Percentiles rank a stretch among this genome's conserved stretches.
Conservation (phyloP, 2,888 invertebrate species). For the Mesorhabditis spiculigera region DNA sequence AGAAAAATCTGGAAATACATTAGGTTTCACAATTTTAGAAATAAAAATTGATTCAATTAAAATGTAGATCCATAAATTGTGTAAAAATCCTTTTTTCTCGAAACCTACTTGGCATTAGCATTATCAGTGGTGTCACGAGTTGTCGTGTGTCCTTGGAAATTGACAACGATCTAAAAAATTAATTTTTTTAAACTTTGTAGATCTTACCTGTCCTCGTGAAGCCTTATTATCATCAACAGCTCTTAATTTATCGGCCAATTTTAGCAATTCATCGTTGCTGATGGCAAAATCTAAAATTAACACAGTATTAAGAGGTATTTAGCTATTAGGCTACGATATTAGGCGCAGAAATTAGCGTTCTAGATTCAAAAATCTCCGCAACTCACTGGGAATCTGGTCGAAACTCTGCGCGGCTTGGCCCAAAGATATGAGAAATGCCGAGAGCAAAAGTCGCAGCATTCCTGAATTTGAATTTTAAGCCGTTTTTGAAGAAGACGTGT, state of each 20-base stretch:
- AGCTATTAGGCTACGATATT: too few species aligned
- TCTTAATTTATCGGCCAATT: slow-evolving; percentile 28
- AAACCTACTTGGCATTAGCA: slow-evolving; percentile 32
- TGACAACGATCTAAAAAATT: slow-evolving; percentile 30
- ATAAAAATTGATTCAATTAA: not conserved
- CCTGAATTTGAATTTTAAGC: too few species aligned
- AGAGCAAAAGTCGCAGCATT: too few species aligned
- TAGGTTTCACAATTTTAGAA: not conserved
- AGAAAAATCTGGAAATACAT: slow-evolving; percentile 25
- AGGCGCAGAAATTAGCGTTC: too few species aligned
- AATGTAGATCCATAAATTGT: not conserved
- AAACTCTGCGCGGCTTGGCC: too few species aligned
- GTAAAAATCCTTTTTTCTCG: not conserved
- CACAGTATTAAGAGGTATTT: too few species aligned
- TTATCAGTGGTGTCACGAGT: slow-evolving; percentile 44
- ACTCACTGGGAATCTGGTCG: too few species aligned
- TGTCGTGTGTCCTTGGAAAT: slow-evolving; percentile 51
- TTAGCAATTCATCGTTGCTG: slow-evolving; percentile 23
- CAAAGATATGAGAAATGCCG: too few species aligned
- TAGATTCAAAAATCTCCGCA: too few species aligned
- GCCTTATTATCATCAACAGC: slow-evolving; percentile 36
- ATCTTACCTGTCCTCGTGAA: slow-evolving; percentile 11
- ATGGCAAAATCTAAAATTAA: slow-evolving; percentile 20
- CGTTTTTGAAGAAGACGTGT: too few species aligned
- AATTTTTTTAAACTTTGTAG: not conserved